A percentile compares a stretch with the other conserved stretches of the same genome.
Conservation (phyloP, 2,113 vertebrate genomes). For the Willisornis vidua region DNA sequence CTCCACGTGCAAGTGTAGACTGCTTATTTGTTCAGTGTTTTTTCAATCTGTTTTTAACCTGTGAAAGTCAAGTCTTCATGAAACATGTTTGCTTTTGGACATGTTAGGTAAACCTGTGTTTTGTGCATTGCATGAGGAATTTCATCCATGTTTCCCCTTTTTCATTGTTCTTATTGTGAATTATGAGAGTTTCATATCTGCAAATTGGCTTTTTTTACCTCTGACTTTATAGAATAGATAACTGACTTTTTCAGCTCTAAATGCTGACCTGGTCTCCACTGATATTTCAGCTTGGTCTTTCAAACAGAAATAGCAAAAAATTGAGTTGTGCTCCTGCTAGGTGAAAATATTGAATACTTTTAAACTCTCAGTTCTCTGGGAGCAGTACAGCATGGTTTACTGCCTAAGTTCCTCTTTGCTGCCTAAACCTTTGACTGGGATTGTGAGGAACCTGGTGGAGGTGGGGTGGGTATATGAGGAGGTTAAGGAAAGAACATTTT, state of each 20-base stretch:
- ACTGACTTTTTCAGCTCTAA: not conserved
- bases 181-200: not conserved
- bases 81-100: not conserved
- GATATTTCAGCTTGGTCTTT: not conserved
- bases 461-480: not conserved
- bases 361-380: not conserved
- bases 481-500: not conserved
- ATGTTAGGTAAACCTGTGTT: not conserved
- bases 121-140: not conserved
- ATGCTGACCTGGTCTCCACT: not conserved
- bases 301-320: not conserved
- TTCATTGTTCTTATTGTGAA: not conserved
- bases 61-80: not conserved
- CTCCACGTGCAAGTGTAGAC: not conserved
- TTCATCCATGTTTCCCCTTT: not conserved
- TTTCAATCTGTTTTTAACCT: conserved; percentile 5
- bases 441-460: not conserved
- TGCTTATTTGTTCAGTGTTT: not conserved
- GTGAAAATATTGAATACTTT: not conserved
- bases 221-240: not conserved
- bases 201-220: not conserved
- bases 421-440: not conserved
- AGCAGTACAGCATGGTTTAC: not conserved
- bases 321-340: not conserved
- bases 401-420: not conserved